Evolutionary conservation across 2,888 invertebrate species (phyloP).

Genomic region (Calameuta idolon): DNA sequence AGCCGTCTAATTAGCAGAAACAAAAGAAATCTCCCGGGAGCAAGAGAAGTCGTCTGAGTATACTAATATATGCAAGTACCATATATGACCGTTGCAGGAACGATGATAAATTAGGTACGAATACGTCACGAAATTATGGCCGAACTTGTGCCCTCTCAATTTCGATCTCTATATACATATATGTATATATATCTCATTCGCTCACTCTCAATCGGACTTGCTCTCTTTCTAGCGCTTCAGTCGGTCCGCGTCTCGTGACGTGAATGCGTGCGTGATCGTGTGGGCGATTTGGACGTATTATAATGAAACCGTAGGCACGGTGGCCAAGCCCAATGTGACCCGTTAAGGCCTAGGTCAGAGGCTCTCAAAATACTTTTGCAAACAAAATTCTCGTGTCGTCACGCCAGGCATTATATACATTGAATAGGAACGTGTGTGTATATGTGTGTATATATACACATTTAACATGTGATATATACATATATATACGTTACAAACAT

Average conservation of each 20-base stretch:
- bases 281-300: conserved; percentile 6
- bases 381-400: conserved; percentile 2
- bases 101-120: not conserved
- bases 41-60: not conserved
- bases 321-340: conserved; percentile 11
- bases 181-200: not conserved
- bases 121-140: not conserved
- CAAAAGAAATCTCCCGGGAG: not conserved
- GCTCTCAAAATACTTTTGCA: conserved; percentile 6
- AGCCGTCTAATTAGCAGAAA: not conserved
- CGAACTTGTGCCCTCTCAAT: not conserved
- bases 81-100: not conserved
- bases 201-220: not conserved
- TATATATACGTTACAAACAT: not conserved
- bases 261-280: conserved; percentile 1
- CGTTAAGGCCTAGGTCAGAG: conserved; percentile 7
- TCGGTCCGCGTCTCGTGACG: conserved; percentile 5
- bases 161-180: not conserved
- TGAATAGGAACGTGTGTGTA: not conserved
- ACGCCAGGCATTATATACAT: not conserved
- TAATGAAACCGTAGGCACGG: conserved; percentile 3
- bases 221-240: not conserved
- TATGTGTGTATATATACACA: too few species aligned
- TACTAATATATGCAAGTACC: too few species aligned
- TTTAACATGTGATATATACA: too few species aligned